phyloP scores from a whole-genome alignment of 2,113 vertebrate species.

The Eulacestoma nigropectus region DNA sequence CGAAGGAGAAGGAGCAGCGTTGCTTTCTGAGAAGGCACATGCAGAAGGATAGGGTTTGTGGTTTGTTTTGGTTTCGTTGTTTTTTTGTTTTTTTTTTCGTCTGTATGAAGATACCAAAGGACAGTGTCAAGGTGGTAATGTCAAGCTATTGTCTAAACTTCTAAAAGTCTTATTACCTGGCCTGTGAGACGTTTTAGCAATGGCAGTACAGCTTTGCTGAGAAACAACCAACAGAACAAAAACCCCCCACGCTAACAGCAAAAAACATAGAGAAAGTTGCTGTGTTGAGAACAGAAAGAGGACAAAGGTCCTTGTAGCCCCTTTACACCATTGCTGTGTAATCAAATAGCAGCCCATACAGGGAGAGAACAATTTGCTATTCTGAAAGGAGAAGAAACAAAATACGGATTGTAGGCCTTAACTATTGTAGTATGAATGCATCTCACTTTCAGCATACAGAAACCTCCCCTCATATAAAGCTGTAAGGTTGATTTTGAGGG shows the following conservation, averaged over 20 bases:
- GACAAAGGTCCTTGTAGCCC: background rate
- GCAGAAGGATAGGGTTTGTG: background rate
- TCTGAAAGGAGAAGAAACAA: background rate
- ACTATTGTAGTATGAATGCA: accelerated
- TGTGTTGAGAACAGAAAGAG: background rate
- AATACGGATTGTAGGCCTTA: background rate
- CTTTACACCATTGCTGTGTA: background rate
- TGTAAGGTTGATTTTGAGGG: background rate
- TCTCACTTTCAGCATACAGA: background rate
- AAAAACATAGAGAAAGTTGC: background rate
- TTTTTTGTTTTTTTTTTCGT: no score
- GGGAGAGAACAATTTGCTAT: background rate
- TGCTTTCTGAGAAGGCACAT: background rate
- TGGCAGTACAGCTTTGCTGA: background rate
- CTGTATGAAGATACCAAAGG: background rate
- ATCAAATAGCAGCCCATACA: background rate
- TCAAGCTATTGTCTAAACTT: background rate
- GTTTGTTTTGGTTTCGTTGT: background rate
- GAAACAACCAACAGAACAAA: background rate
- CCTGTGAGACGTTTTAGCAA: background rate
- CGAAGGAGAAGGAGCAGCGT: accelerated
- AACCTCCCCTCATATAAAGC: background rate
- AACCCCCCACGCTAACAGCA: accelerated
- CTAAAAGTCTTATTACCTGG: background rate
- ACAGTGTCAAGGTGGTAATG: background rate